Conservation (phyloP, 2,888 invertebrate genomes). For the Tuberolachnus salignus region DNA sequence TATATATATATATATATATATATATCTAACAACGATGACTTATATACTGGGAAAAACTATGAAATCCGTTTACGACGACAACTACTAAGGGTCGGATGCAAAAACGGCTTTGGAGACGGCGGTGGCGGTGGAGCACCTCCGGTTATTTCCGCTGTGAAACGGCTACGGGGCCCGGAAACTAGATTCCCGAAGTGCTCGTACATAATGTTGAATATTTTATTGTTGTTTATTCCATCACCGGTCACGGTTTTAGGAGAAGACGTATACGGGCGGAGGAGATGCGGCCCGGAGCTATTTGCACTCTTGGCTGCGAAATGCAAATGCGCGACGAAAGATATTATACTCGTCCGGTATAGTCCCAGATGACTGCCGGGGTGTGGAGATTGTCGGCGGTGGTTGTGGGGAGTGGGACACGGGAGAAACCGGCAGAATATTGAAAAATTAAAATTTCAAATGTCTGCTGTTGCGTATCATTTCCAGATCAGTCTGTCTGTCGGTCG, state of each 20-base stretch:
- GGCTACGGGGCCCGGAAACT: constrained; percentile 24
- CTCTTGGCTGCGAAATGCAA: constrained; percentile 15
- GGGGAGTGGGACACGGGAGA: no score
- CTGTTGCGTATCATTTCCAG: neutral
- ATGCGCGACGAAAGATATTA: constrained; percentile 13
- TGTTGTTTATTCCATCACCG: neutral
- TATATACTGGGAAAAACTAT: no score
- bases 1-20: no score
- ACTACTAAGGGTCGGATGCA: neutral
- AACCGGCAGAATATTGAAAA: neutral
- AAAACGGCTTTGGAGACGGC: neutral
- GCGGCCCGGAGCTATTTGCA: constrained; percentile 15
- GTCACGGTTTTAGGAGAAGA: no score
- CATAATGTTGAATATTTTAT: constrained; percentile 42
- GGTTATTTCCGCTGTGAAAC: constrained; percentile 25
- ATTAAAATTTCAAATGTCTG: constrained; percentile 35
- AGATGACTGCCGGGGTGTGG: neutral
- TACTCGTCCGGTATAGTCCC: neutral
- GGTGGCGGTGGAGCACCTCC: constrained; percentile 1
- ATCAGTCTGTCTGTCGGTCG: no score
- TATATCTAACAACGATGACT: no score
- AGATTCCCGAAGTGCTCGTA: constrained; percentile 33
- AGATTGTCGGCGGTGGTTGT: neutral
- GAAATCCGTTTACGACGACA: no score
- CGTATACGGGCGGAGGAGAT: neutral